Base-by-base conservation (phyloP, 2,888 invertebrate genomes). In the Lithophane leautieri region DNA sequence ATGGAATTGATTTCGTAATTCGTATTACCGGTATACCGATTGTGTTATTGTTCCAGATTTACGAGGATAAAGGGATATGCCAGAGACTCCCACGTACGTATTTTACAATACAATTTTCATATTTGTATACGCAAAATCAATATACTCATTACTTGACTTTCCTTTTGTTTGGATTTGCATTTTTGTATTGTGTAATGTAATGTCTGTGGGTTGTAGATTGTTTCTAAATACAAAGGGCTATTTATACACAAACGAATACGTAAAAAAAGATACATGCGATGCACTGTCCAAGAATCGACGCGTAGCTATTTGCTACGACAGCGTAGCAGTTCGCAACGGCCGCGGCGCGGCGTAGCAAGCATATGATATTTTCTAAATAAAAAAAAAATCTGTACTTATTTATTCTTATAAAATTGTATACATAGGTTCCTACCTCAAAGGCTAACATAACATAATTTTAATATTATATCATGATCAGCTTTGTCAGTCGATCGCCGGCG, bases 1-100 rank as follows among this genome's bases (percentile, higher is more conserved):
- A 85, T 88, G 76, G 84, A 87, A 85, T 86, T 86, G 84, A 84
- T 89, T 88, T 87, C 82, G 84, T 85, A 88, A 90, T 86, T 83
- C 85, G 75, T 81, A 84, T 88, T 82, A 86, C 78, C 73, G 76
- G 76, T 78, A 82, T 81, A 67, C 80, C 81, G 70, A 82, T 77
- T 85, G 82, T 73, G 68, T 85, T 81, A 79, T 87, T 87, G 75
- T 77, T 76, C 54, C 75, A 69, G 79, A 83, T 86, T 86, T 83
- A 75, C 63, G 56, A 75, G 77, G 86, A 81, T 86, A 69, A 76
- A 78, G 76, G 73, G 67, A 69, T 79, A 71, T 76, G 56, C 58
- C 63, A 62, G 66, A 72, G 68, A 73, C 74, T 78, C 73, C 75
- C 83, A 71, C 70, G 65, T 78, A 72, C 44, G 68, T 76, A 78